Base-by-base conservation (phyloP, 1,140 invertebrate species). In the Orchestia grillus region DNA sequence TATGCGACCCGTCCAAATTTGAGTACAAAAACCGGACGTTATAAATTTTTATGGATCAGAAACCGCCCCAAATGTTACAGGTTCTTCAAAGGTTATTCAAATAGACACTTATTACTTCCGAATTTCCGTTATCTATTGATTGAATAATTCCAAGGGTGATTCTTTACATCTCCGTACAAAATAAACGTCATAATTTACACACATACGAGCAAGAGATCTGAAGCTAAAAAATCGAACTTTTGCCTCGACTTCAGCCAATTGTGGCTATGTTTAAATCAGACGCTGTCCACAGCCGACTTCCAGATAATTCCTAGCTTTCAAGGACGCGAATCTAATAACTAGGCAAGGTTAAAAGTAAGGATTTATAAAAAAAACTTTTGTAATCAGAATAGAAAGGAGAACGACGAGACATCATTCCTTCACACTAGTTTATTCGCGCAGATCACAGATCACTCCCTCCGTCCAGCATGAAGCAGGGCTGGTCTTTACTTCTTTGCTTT, bases 401-500 rank as follows among this genome's bases (percentile, higher is more conserved):
- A 77, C 47, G 47, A 53, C 47, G 47, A 53, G 47, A 77, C 11
- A 36, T 3, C 62, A 77, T 23, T 77, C 36, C 62, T 77, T 77
- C 88, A 42, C 88, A 44, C 88, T 90, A 90, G n/a, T 90, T 90
- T 90, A 90, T 90, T 90, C 8, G 28, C 88, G 88, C 43, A 44
- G 88, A 90, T 44, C 87, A 87, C 87, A 87, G 87, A n/a, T n/a
- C 88, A 90, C 88, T 90, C n/a, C 36, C 43, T 42, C 42, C 88
- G 36, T 90, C 43, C 43, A 28, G 62, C 62, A 77, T 77, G 11
- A 77, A 15, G 41, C 3, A 90, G n/a, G 8, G 15, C 41, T 44
- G 11, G 88, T 44, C 43, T 90, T 44, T 90, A 90, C 88, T 90
- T 90, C 88, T 90, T 90, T 15, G 88, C 88, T 90, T 90, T 90